Evolutionary conservation across 1,140 invertebrate species (phyloP).

Genomic region (Hyles euphorbiae): DNA sequence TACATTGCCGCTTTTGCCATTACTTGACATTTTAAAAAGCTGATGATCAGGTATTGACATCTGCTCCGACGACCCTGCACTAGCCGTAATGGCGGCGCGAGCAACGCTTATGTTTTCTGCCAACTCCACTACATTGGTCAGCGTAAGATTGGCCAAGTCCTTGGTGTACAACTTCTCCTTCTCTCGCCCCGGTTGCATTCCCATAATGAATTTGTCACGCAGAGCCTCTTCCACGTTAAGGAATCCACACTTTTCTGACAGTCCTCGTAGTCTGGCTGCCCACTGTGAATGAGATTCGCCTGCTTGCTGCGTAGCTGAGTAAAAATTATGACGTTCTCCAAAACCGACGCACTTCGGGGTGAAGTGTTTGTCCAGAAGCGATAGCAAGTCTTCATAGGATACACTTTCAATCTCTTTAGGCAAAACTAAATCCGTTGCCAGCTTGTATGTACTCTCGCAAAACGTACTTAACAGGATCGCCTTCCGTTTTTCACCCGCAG

Average conservation of each 20-base stretch:
- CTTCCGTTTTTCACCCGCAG: too few species aligned
- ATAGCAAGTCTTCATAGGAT: background rate
- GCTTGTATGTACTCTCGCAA: background rate
- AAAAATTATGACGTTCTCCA: slow-evolving; percentile 9
- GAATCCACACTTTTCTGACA: slow-evolving; percentile 21
- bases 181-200: slow-evolving; percentile 18
- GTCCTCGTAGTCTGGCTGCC: slow-evolving; percentile 18
- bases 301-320: slow-evolving; percentile 13
- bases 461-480: too few species aligned
- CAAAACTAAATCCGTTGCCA: slow-evolving; percentile 1
- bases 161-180: slow-evolving; percentile 17
- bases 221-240: slow-evolving; percentile 24
- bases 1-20: too few species aligned
- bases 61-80: too few species aligned
- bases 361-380: background rate
- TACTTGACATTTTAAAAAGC: too few species aligned
- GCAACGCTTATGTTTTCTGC: background rate
- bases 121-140: background rate
- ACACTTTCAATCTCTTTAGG: background rate
- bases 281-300: slow-evolving; percentile 18
- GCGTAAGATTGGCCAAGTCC: background rate
- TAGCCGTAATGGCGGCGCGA: too few species aligned
- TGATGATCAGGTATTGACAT: too few species aligned
- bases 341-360: background rate
- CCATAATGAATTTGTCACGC: slow-evolving; percentile 22